Evolutionary conservation across 1,140 invertebrate species (phyloP).

Genomic region (Lordiphosa collinella): DNA sequence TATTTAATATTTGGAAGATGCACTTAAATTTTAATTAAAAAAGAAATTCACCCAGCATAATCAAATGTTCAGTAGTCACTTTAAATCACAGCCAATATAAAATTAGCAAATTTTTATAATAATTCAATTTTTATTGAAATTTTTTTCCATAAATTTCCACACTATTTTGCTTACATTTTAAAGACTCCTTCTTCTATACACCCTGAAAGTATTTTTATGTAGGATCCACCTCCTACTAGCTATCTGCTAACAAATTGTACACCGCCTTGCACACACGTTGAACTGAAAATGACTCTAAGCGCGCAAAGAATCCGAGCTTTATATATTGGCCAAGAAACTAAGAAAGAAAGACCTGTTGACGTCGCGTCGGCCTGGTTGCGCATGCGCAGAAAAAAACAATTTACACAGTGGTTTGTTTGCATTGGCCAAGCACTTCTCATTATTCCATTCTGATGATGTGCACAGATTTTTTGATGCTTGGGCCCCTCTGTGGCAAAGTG

Average conservation of each 20-base stretch:
- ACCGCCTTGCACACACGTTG: conserved; percentile 17
- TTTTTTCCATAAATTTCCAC: too few relatives aligned
- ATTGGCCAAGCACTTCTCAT: conserved; percentile 31
- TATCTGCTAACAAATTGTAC: neutral
- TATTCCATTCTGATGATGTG: conserved; percentile 27
- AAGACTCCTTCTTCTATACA: neutral
- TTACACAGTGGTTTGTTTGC: conserved; percentile 43
- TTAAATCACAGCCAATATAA: too few relatives aligned
- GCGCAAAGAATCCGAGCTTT: conserved; percentile 58
- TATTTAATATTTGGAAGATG: too few relatives aligned
- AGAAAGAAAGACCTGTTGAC: conserved; percentile 24
- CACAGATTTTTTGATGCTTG: conserved; percentile 39
- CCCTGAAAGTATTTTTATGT: neutral
- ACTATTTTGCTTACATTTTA: neutral
- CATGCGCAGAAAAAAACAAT: conserved; percentile 40
- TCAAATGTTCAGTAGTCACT: too few relatives aligned
- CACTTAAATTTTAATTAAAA: too few relatives aligned
- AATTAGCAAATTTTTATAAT: too few relatives aligned
- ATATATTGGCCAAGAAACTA: conserved; percentile 53
- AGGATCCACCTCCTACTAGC: neutral
- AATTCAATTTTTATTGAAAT: too few relatives aligned
- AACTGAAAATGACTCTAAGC: conserved; percentile 54
- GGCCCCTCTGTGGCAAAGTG: conserved; percentile 28
- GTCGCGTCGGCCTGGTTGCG: conserved; percentile 20
- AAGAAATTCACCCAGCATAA: too few relatives aligned